These are phyloP conservation scores for Acleris cristana DNA, from an alignment of 2,888 invertebrate genomes.

Conservation along the genomic window DNA sequence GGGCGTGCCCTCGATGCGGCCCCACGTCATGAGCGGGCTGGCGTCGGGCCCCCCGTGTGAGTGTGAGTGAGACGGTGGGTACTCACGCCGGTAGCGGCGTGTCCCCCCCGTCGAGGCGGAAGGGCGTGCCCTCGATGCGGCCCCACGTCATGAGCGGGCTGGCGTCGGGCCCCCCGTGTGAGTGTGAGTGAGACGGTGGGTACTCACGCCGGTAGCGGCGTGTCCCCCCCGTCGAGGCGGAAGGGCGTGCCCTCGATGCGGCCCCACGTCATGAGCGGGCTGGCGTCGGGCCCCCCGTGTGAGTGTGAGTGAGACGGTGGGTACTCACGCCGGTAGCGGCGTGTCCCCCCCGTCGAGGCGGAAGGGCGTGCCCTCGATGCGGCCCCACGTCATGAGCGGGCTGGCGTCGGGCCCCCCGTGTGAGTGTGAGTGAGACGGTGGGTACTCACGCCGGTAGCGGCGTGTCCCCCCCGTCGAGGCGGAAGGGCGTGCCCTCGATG, in stretches of 20 bases:
- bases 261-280: slow-evolving; percentile 99
- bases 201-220: slow-evolving; percentile 88
- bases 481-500: slow-evolving; percentile 96
- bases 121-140: slow-evolving; percentile 98
- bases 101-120: slow-evolving; percentile 93
- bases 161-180: slow-evolving; percentile 86
- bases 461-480: slow-evolving; percentile 95
- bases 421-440: no score
- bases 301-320: no score
- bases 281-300: slow-evolving; percentile 88
- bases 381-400: slow-evolving; percentile 99
- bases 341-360: slow-evolving; percentile 96
- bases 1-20: slow-evolving; percentile 98
- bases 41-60: slow-evolving; percentile 87
- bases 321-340: slow-evolving; percentile 86
- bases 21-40: slow-evolving; percentile 99
- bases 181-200: no score
- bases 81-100: slow-evolving; percentile 89
- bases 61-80: no score
- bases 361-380: slow-evolving; percentile 97
- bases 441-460: slow-evolving; percentile 86
- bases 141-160: slow-evolving; percentile 99
- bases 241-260: slow-evolving; percentile 98
- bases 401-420: slow-evolving; percentile 89
- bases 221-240: slow-evolving; percentile 95